Base-by-base conservation (phyloP, 2,888 invertebrate genomes). In the Diabrotica balteata region DNA sequence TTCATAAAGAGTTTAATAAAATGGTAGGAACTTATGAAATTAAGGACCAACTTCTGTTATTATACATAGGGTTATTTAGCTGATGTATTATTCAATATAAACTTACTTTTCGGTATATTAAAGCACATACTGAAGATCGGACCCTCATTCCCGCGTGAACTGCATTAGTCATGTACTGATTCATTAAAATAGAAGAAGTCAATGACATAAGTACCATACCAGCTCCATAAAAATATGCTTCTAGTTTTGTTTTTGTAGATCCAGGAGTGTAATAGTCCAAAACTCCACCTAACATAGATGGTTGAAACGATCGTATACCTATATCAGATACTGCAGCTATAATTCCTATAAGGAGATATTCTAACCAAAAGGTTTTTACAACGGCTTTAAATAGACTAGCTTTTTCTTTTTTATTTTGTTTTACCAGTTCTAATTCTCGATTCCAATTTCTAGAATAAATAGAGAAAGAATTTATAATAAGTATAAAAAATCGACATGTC, bases 241-340 rank as follows among this genome's bases (percentile, higher is more conserved):
- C 51, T 7, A 43, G 11, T 59, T 65, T 67, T 10, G 62, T 62
- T 17, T 58, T 65, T 7, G 42, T 62, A 32, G 67, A 66, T 45
- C 55, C 68, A 45, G 66, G 63, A 46, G 59, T 66, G 10, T 66
- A 70, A 60, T 66, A 70, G 11, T 70, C 83, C 58, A 91, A 82
- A 77, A 91, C 81, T 78, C 88, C 86, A 66, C 90, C 90, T 61
- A 91, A 79, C 47, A 88, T 86, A 45, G 90, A 85, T 5, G 91
- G 90, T 71, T 90, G 90, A 67, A 88, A 88, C 10, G 91, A 85
- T 74, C 90, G 85, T 61, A 88, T 65, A 45, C 87, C 84, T 22
- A 70, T 51, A 78, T 88, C 87, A 6, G 59, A 49, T 10, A 69
- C 8, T 52, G 62, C 69, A 51, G 49, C 51, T 10, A 69, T 51